Base-by-base conservation (phyloP, 2,113 vertebrate genomes). In the Albula glossodonta region DNA sequence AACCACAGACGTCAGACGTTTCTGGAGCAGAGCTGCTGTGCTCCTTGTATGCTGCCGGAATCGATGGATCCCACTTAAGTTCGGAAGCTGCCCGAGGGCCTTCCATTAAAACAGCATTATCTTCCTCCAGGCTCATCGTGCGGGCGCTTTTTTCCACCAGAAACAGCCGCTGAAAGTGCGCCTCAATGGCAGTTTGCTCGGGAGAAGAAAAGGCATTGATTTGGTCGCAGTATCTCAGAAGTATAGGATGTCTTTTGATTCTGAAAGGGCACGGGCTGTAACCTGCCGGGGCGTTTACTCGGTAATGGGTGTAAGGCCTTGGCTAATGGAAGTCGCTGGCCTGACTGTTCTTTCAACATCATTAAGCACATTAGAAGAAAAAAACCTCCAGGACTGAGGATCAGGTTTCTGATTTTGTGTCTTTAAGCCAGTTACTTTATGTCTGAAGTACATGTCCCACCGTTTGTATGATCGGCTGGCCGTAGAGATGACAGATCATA, bases 51-150 rank as follows among this genome's bases (percentile, higher is more conserved):
- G 50, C 80, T 81, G 17, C 41, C 78, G 31, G 86, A 81, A 82
- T 85, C 85, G 78, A 57, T 80, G 57, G 84, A 80, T 86, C 81
- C 53, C 52, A 41, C 60, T 41, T 81, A 89, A 86, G n/a, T 15
- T 31, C 5, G 53, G 3, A 50, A 66, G 74, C 60, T 50, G 51
- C 60, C 12, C 22, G 82, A 87, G 74, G 83, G 57, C 48, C 13
- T 19, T 41, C 70, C 82, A 86, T 91, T 89, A 86, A 84, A 88
- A 85, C 41, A 77, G 84, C 83, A 83, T 83, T 70, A 80, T 86
- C 83, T 86, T 89, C 48, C 84, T 77, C 56, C 41, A 85, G 84
- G 57, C 85, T 70, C 81, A 79, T 86, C 56, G 19, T 70, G 49
- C 79, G 50, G 2, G 15, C 17, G 85, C 81, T 12, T 86, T 88